Evolutionary conservation across 2,797 vertebrate species (phyloP), one percentile per base, ranked within the genome.

Genomic region (Alcedo atthis): DNA sequence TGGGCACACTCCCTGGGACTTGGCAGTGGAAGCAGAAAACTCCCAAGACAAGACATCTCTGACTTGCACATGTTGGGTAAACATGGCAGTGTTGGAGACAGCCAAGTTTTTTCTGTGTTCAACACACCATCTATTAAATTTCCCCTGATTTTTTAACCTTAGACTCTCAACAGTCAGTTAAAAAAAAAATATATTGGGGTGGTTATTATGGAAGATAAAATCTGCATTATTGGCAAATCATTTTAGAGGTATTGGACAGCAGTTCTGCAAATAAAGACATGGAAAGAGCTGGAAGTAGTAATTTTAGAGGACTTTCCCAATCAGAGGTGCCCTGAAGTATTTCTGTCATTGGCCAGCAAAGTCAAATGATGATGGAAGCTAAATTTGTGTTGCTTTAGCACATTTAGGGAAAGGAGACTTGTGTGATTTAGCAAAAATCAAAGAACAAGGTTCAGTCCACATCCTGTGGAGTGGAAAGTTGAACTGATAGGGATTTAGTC

Each of bases 21-120:
- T 93, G 87, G 79, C 92, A 85, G 55, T 43, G 84, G 66, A 92
- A 92, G 81, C 43, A 33, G 46, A 92, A 90, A 94, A 71, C 86
- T 83, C 79, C 70, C 55, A 89, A 94, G 86, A 45, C 86, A 85
- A 53, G 81, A 45, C 71, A 68, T 14, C 61, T 79, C 81, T 73
- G 51, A 77, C 66, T 93, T 87, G 76, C 86, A 82, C 62, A 80
- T 87, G 40, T 58, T 93, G 66, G 58, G 76, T 87, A 95, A 96
- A 90, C 90, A 74, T 1, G 80, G 59, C 22, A 46, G 61, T 67
- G 57, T 9, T 82, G 43, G 84, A 85, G 81, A 58, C 37, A 68
- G 62, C 37, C 25, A 43, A 22, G 37, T 59, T 82, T 80, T 59
- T 92, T 74, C 79, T 89, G 3, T 67, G 42, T 64, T 81, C 77